phyloP scores from a whole-genome alignment of 2,888 invertebrate genomes.

The Psococerastis gibbosa region DNA sequence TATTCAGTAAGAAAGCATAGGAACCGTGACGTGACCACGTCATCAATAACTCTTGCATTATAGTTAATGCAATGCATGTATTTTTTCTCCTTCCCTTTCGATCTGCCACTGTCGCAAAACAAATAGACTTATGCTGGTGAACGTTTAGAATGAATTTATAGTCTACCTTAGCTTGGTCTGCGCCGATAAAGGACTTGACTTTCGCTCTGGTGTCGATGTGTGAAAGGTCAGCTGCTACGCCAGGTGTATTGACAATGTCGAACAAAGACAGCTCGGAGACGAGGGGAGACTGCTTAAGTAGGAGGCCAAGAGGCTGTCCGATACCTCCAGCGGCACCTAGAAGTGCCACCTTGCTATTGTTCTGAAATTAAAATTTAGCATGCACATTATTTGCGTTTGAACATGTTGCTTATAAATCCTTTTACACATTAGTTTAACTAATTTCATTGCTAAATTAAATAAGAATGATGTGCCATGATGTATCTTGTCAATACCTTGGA shows the following conservation, averaged over 20 bases:
- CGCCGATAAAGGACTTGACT: conserved; percentile 54
- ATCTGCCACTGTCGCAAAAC: too few species aligned
- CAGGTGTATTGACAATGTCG: conserved; percentile 89
- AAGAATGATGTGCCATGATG: too few species aligned
- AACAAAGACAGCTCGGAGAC: conserved; percentile 71
- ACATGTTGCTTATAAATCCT: too few species aligned
- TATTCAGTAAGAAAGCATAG: too few species aligned
- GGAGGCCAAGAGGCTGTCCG: conserved; percentile 85
- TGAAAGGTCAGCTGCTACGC: conserved; percentile 91
- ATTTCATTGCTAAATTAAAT: too few species aligned
- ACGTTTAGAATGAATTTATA: not conserved
- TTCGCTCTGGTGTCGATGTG: conserved; percentile 85
- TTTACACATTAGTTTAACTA: too few species aligned
- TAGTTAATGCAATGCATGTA: too few species aligned
- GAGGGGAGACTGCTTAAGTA: conserved; percentile 76
- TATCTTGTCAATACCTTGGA: too few species aligned
- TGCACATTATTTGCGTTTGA: not conserved
- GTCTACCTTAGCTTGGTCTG: conserved; percentile 43
- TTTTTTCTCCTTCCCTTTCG: too few species aligned
- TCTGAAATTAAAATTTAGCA: conserved; percentile 30
- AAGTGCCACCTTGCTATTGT: conserved; percentile 81
- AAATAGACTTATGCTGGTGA: too few species aligned
- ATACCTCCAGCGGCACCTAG: conserved; percentile 96
- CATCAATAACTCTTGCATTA: too few species aligned
- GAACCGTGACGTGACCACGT: too few species aligned